Percentiles rank a stretch among this genome's conserved stretches.
These are phyloP conservation scores for Philonicus albiceps DNA, from an alignment of 2,888 invertebrate species.

Conservation along the genomic window DNA sequence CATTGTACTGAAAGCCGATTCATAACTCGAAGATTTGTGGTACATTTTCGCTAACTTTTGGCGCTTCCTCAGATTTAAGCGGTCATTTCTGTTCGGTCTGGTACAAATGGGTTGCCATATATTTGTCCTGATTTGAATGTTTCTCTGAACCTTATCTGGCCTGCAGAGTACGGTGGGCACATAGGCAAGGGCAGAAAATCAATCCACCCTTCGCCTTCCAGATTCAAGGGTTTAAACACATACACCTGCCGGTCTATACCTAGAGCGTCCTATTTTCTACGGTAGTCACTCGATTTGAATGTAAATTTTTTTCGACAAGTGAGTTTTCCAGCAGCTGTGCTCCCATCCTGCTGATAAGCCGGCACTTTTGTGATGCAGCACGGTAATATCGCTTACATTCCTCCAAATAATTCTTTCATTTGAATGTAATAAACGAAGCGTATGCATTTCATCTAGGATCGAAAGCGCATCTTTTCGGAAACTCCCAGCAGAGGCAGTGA, in stretches of 20 bases:
- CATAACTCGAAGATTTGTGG: not conserved
- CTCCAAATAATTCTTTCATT: constrained; percentile 3
- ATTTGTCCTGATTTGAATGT: not conserved
- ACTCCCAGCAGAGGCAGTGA: not conserved
- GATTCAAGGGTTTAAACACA: not conserved
- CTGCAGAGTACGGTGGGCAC: not conserved
- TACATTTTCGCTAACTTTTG: not conserved
- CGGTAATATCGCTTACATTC: not conserved
- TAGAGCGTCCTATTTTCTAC: not conserved
- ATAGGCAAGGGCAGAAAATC: not conserved
- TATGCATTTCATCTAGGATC: constrained; percentile 20
- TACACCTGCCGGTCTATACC: not conserved
- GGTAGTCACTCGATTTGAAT: constrained; percentile 15
- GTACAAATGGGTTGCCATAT: not conserved
- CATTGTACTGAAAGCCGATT: not conserved
- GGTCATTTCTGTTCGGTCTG: not conserved
- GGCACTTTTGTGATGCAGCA: not conserved
- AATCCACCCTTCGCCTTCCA: not conserved
- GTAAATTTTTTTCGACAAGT: constrained; percentile 9
- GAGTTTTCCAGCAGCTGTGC: constrained; percentile 15
- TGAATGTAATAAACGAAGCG: constrained; percentile 22
- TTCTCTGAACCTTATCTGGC: not conserved
- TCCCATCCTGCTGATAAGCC: not conserved
- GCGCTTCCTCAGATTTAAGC: not conserved
- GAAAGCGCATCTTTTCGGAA: not conserved